Base-by-base conservation (phyloP, 2,888 invertebrate species). In the Germaria angustata region DNA sequence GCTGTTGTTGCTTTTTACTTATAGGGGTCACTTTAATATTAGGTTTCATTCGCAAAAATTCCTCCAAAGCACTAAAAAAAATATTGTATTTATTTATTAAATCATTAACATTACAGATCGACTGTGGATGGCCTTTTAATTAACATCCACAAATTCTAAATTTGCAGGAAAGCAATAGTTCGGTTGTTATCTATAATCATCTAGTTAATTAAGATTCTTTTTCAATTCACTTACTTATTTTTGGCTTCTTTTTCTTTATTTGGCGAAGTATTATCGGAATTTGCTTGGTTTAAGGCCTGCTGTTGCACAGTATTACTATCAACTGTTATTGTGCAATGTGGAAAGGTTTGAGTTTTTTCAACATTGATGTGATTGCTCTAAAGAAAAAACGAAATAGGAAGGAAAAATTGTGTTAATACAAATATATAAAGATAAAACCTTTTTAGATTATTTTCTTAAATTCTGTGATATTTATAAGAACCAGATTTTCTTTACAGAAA, bases 261-360 rank as follows among this genome's bases (percentile, higher is more conserved):
- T 63, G 88, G 69, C 72, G 73, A 61, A 68, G 24, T 36, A 36
- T 77, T 15, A 81, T 66, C 22, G 24, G 65, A 53, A 59, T 61
- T 46, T 72, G 32, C 24, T 51, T 22, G 76, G 61, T 65, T n/a
- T 84, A 85, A 0, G 55, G 49, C 13, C 9, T 69, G 77, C 17
- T 84, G 82, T 86, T 91, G 88, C 34, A 88, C 81, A 73, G 87
- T 89, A 8, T 15, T 36, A 85, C 88, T 90, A 81, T 91, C 91
- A 44, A 91, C 77, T 9, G 90, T 91, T 28, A 91, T 89, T 11
- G 91, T 91, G 85, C 91, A 92, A 86, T 91, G 92, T 36, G 90
- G 90, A 17, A 88, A 55, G 66, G 61, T 24, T 34, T 87, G 86
- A 81, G 84, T 61, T 63, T 86, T 84, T 57, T 86, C 86, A 6